These are phyloP conservation scores for Monoplex corrugatus DNA, from an alignment of 2,888 invertebrate genomes.

Conservation along the genomic window DNA sequence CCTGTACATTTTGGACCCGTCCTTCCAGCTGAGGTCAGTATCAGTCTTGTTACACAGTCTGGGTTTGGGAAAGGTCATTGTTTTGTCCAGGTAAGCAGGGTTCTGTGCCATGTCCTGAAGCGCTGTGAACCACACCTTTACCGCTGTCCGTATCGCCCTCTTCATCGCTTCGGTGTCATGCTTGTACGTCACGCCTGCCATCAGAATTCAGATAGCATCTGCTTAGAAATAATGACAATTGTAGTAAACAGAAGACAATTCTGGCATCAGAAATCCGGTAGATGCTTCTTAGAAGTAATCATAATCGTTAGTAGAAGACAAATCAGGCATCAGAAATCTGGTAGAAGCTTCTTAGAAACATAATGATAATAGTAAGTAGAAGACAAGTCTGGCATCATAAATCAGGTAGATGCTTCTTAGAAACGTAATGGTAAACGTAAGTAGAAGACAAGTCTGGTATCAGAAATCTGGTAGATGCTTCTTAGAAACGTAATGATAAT, in stretches of 20 bases:
- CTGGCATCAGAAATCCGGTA: too few relatives aligned
- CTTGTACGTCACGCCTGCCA: constrained; percentile 57
- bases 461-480: too few relatives aligned
- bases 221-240: not conserved
- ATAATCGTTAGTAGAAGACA: too few relatives aligned
- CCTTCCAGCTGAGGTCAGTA: constrained; percentile 58
- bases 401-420: too few relatives aligned
- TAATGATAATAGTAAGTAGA: too few relatives aligned
- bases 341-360: too few relatives aligned
- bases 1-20: constrained; percentile 63
- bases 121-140: constrained; percentile 61
- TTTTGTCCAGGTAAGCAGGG: constrained; percentile 43
- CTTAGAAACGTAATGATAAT: too few relatives aligned
- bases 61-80: constrained; percentile 54
- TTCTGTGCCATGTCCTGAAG: constrained; percentile 54
- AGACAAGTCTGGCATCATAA: too few relatives aligned
- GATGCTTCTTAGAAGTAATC: too few relatives aligned
- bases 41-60: constrained; percentile 51
- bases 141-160: constrained; percentile 58
- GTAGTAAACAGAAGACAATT: not conserved
- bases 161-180: constrained; percentile 58
- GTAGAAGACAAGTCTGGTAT: too few relatives aligned
- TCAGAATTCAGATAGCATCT: not conserved
- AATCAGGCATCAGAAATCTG: too few relatives aligned
- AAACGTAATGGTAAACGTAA: too few relatives aligned